Evolutionary conservation across 2,888 invertebrate genomes (phyloP), one percentile per base, ranked within the genome.

Genomic region (Acleris emargana): DNA sequence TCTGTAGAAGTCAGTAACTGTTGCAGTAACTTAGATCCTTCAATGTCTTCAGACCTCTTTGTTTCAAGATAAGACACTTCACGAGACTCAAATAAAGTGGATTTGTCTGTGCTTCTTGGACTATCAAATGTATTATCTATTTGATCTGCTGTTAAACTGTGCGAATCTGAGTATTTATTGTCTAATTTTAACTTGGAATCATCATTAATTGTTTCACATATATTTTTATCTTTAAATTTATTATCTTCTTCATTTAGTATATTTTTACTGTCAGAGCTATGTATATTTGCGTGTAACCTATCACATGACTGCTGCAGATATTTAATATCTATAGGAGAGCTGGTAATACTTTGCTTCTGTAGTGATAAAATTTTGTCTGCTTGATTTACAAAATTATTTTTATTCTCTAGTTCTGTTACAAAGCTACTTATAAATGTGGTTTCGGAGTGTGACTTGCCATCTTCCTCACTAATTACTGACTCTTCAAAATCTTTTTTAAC

Each of bases 191-290:
- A n/a, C 17, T n/a, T 17, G 17, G 45, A n/a, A 2, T 45, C 45
- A 7, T 45, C 45, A 17, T 45, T 7, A n/a, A 7, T 45, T 45
- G 45, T 45, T 45, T 17, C 45, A 45, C n/a, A n/a, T 7, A 0
- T 45, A 45, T 45, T 45, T n/a, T n/a, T n/a, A 45, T 17, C n/a
- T 17, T 45, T 16, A n/a, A n/a, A n/a, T 42, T 16, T 42, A n/a
- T 38, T 57, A 55, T 71, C 63, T 51, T 63, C 67, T 52, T 38
- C 55, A 58, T 68, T 69, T 49, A 68, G 59, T 53, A 16, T 32
- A 28, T n/a, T 13, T n/a, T 49, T 47, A 25, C 22, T 54, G 42
- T n/a, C 16, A n/a, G 16, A 1, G 3, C 20, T 42, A 9, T 42
- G 20, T n/a, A n/a, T 22, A 38, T 18, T 20, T 53, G 18, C 38